Evolutionary conservation across 1,140 invertebrate genomes (phyloP).

Genomic region (Aethina tumida): DNA sequence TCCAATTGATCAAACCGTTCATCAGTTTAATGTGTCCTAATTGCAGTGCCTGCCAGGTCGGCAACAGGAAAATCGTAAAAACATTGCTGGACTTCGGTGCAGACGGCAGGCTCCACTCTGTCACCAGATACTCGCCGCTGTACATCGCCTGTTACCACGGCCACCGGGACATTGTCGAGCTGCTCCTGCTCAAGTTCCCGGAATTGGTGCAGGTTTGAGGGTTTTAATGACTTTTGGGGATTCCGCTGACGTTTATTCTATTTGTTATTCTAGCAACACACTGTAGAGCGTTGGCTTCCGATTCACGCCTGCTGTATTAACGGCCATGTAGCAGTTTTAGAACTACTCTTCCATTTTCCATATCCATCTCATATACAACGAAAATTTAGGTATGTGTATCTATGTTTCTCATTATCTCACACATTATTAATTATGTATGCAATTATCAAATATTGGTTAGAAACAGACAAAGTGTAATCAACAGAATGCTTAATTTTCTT

Average conservation of each 20-base stretch:
- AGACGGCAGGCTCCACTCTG: constrained; percentile 75
- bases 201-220: constrained; percentile 56
- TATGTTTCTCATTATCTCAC: constrained; percentile 1
- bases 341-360: constrained; percentile 67
- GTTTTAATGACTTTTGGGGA: constrained; percentile 7
- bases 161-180: constrained; percentile 66
- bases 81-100: constrained; percentile 71
- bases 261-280: constrained; percentile 50
- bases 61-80: constrained; percentile 69
- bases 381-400: constrained; percentile 47
- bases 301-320: constrained; percentile 87
- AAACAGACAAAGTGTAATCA: no score
- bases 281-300: constrained; percentile 86
- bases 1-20: not conserved
- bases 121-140: constrained; percentile 85
- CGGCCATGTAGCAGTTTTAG: constrained; percentile 66
- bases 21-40: constrained; percentile 10
- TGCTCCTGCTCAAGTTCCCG: constrained; percentile 63
- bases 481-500: no score
- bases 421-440: constrained; percentile 8
- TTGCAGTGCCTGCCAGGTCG: constrained; percentile 68
- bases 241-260: constrained; percentile 4
- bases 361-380: constrained; percentile 66
- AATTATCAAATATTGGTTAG: no score
- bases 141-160: constrained; percentile 87